A percentile compares a stretch with the other conserved stretches of the same genome.
Conservation (phyloP, 2,888 invertebrate species). For the Nemoura dubitans region DNA sequence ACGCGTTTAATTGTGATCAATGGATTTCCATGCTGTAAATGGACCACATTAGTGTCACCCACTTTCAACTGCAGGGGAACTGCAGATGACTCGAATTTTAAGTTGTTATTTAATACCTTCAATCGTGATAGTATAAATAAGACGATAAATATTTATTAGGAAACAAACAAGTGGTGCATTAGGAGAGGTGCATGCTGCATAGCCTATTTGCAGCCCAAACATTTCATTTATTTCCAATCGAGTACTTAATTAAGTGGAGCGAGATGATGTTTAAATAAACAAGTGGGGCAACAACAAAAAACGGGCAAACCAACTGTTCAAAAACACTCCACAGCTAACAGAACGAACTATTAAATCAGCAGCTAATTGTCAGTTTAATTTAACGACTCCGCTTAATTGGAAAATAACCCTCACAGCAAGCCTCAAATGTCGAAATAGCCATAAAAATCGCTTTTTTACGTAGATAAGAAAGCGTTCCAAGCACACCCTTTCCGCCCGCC, state of each 20-base stretch:
- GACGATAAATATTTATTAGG: not conserved
- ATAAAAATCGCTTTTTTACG: not conserved
- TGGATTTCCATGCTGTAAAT: slow-evolving; percentile 1
- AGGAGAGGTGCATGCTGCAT: no score
- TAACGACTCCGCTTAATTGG: not conserved
- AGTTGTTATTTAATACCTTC: not conserved
- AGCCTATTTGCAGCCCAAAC: not conserved
- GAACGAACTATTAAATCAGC: not conserved
- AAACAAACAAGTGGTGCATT: no score
- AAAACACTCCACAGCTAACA: not conserved
- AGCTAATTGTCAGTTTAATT: not conserved
- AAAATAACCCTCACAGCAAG: not conserved
- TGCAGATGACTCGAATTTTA: not conserved
- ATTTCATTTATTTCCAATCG: not conserved
- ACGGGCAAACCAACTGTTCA: not conserved
- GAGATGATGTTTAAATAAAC: not conserved
- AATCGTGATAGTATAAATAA: not conserved
- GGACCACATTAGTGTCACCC: not conserved
- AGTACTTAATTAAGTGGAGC: not conserved
- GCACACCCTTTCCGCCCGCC: not conserved
- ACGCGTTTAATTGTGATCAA: not conserved
- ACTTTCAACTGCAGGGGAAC: not conserved
- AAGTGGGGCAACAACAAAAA: not conserved
- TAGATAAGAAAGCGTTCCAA: not conserved
- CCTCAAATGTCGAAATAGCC: not conserved